These are phyloP conservation scores for Corythornis madagascariensis DNA, from an alignment of 2,113 vertebrate species.

Conservation along the genomic window DNA sequence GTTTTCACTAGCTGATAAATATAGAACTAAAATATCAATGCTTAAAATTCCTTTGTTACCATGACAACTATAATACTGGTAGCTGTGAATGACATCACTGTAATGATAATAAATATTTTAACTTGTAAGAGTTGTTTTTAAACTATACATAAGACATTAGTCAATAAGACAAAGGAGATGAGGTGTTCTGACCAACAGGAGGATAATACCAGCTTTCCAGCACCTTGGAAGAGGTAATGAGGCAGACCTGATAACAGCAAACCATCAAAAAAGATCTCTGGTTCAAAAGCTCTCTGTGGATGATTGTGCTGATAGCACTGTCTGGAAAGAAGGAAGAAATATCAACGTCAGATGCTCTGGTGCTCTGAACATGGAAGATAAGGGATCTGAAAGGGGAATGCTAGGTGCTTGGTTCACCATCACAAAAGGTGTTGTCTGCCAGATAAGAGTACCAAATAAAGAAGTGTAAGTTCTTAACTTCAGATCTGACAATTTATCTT, in stretches of 20 bases:
- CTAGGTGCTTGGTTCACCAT: background rate
- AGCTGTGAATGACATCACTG: background rate
- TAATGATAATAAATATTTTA: background rate
- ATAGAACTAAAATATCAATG: background rate
- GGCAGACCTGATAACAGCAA: background rate
- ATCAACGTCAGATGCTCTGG: background rate
- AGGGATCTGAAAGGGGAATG: background rate
- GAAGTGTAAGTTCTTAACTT: background rate
- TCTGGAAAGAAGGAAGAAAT: background rate
- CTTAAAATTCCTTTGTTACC: background rate
- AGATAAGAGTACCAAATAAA: background rate
- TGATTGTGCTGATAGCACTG: rapidly evolving
- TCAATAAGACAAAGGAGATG: background rate
- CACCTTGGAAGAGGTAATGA: background rate
- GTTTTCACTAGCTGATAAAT: background rate
- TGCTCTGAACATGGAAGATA: background rate
- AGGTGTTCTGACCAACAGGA: background rate
- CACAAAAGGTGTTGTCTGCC: background rate
- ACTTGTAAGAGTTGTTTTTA: background rate
- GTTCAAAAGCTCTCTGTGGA: background rate
- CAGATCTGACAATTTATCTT: background rate
- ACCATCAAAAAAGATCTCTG: background rate
- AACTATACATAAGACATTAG: background rate
- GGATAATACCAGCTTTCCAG: background rate
- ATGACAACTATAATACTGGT: background rate